Evolutionary conservation across 2,797 vertebrate genomes (phyloP), one percentile per base, ranked within the genome.

Genomic region (Cryptoblepharus egeriae): DNA sequence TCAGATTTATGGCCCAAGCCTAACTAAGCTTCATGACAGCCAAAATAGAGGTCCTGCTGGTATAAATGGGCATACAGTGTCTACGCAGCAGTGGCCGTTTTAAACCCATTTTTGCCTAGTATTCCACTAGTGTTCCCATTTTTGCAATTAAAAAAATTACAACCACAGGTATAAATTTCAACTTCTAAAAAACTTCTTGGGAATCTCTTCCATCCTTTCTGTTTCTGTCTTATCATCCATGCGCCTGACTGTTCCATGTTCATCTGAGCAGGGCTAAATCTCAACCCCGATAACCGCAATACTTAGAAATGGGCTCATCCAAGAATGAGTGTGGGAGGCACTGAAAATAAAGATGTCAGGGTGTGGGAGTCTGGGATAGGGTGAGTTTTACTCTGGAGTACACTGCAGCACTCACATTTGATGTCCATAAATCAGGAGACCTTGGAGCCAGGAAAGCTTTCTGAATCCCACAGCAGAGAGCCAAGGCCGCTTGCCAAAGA

Each of bases 261-360:
- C 39, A 61, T 22, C 18, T 22, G 68, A 72, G 69, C 42, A 32
- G 28, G 24, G 42, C 42, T 20, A 20, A 22, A 35, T 26, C 24
- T 80, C 39, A 64, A 39, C 30, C 42, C 9, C 13, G 39, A 89
- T 85, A 77, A 88, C n/a, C 26, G 58, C 28, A 74, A 91, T 88
- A 77, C 79, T 87, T 88, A 81, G 79, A 75, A 0, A 0, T 89
- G 83, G 69, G 57, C n/a, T 20, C 1, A 10, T 83, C 88, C 89
- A 89, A 85, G 79, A 52, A 37, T 82, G 61, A 84, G 81, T 5
- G 22, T 87, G 86, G 82, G 75, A 63, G 67, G 60, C 58, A 37
- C 9, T 55, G 69, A 73, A 83, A 77, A 49, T 84, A 69, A 89
- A 79, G 3, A 6, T 87, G 77, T 74, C 83, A 65, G 80, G 42